Percentiles rank a stretch among this genome's conserved stretches.
Conservation (phyloP, 2,888 invertebrate species). For the Ectemnius cavifrons region DNA sequence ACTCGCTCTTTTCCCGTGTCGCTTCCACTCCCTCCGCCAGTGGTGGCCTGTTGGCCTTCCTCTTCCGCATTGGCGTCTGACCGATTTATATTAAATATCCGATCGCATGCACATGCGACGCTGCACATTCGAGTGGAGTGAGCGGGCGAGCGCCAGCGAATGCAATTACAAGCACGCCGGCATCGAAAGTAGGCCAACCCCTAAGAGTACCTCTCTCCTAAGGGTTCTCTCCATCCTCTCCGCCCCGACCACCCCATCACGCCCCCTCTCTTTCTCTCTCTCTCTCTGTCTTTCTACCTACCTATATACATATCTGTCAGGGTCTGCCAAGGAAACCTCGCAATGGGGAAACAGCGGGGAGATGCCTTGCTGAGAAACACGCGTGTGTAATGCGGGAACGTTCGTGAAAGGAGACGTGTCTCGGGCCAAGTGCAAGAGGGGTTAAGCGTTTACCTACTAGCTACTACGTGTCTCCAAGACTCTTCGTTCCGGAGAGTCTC, state of each 20-base stretch:
- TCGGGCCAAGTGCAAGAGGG: slow-evolving; percentile 2
- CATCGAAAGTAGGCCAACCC: slow-evolving; percentile 60
- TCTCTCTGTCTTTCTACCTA: not conserved
- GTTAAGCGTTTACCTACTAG: slow-evolving; percentile 5
- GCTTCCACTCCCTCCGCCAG: slow-evolving; percentile 1
- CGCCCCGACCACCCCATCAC: not conserved
- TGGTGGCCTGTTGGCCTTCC: slow-evolving; percentile 1
- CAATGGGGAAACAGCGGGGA: too few relatives aligned
- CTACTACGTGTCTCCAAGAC: slow-evolving; percentile 1
- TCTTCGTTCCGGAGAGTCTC: not conserved
- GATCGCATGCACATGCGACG: slow-evolving; percentile 16
- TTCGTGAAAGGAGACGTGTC: slow-evolving; percentile 9
- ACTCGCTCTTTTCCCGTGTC: not conserved
- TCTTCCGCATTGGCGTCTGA: slow-evolving; percentile 35
- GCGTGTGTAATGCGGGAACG: not conserved
- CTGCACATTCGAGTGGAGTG: slow-evolving; percentile 19
- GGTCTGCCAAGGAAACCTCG: not conserved
- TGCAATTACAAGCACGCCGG: slow-evolving; percentile 55
- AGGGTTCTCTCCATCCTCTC: not conserved
- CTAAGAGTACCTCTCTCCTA: slow-evolving; percentile 34
- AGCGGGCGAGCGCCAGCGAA: slow-evolving; percentile 25
- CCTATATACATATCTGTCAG: not conserved
- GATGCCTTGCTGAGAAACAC: too few relatives aligned
- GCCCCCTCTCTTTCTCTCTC: not conserved
- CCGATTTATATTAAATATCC: slow-evolving; percentile 56